Base-by-base conservation (phyloP, 2,888 invertebrate species). In the Neoitamus cyanurus region DNA sequence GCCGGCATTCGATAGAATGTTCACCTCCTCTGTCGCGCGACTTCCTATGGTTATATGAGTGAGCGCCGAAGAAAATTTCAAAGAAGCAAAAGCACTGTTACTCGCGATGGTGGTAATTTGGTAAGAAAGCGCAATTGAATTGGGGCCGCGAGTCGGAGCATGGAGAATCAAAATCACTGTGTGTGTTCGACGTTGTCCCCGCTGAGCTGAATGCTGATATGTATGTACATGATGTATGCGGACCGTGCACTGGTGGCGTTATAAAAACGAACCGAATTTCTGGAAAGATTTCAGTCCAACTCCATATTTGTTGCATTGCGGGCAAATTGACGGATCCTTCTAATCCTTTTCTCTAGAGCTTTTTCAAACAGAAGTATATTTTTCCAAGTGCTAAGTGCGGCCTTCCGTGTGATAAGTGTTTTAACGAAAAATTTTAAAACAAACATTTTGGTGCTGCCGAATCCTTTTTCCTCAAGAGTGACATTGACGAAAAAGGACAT, bases 291-390 rank as follows among this genome's bases (percentile, higher is more conserved):
- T 88, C 88, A 90, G 90, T 90, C 88, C 88, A 89, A 88, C 89
- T 89, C 89, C 90, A 90, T 89, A 89, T 89, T 89, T 89, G 90
- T 90, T 90, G 89, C 90, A 90, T 90, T 89, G 87, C 90, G 87
- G 89, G 88, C 90, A 89, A 89, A 88, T 88, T 88, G 88, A 88
- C 87, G 88, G 84, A 86, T 83, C 73, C 68, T 69, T 28, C 37
- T 42, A 83, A 68, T 42, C 77, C 58, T 80, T 58, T 80, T 80
- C 78, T 58, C 78, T 80, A 80, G 25, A 58, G 9, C 42, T 58
- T 58, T 75, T 15, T 46, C 42, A 75, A 75, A 58, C 58, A 58
- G 25, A 75, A 75, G 75, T 75, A 31, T 58, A 80, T 58, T 58
- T 80, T 80, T 80, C 31, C 30, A 80, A 80, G 34, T 58, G 58